Evolutionary conservation across 1,140 invertebrate genomes (phyloP).

Genomic region (Drosophila lini): DNA sequence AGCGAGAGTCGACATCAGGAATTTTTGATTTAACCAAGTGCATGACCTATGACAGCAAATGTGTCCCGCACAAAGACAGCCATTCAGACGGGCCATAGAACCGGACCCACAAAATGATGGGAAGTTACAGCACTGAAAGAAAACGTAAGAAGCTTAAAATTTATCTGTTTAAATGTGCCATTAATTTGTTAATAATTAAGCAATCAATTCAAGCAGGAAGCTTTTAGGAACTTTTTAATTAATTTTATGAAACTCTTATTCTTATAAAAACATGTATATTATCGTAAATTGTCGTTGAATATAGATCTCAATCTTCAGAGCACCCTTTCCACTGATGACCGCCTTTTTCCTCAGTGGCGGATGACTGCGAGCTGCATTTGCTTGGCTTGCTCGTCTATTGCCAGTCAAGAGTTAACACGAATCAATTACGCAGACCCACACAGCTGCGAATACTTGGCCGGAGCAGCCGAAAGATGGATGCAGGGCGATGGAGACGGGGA

Average conservation of each 20-base stretch:
- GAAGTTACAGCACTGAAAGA: constrained; percentile 20
- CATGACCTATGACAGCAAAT: constrained; percentile 82
- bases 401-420: constrained; percentile 82
- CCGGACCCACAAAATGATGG: constrained; percentile 19
- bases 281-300: no score
- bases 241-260: no score
- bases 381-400: constrained; percentile 79
- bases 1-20: constrained; percentile 70
- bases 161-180: no score
- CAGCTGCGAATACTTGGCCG: constrained; percentile 36
- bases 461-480: constrained; percentile 37
- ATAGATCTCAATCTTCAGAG: background rate
- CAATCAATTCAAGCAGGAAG: no score
- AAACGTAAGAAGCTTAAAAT: background rate
- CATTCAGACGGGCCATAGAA: constrained; percentile 4
- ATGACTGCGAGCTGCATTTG: constrained; percentile 72
- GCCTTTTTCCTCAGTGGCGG: constrained; percentile 21
- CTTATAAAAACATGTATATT: no score
- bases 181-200: no score
- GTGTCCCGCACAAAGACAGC: constrained; percentile 70
- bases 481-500: background rate
- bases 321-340: background rate
- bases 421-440: constrained; percentile 74
- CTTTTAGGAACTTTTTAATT: no score
- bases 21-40: constrained; percentile 82